Base-by-base conservation (phyloP, 2,888 invertebrate species). In the Orchesellides sinensis region DNA sequence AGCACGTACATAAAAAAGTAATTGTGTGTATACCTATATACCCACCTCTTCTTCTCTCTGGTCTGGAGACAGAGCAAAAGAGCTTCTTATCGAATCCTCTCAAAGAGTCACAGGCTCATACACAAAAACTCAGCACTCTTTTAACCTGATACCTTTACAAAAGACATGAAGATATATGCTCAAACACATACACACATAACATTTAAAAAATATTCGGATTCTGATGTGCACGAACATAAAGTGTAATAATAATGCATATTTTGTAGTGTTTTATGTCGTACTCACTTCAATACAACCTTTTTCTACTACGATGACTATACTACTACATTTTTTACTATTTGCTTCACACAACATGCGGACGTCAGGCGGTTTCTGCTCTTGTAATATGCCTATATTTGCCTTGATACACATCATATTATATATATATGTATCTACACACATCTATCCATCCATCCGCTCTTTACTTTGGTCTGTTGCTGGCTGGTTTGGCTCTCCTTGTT, bases 401-500 rank as follows among this genome's bases (percentile, higher is more conserved):
- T 21, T n/a, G 8, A 21, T 4, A 40, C 27, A 68, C 29, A 14
- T 14, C 12, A 52, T 5, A 59, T 25, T 5, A 59, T 59, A n/a
- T 29, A 52, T 35, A 29, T 52, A 3, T 35, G 8, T 63, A 6
- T 17, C 35, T 69, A 35, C n/a, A 49, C 8, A 23, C 35, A 10
- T 70, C 8, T 54, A 78, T 29, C 78, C 72, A 72, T 72, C 56
- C 78, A 49, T 61, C 56, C 61, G 66, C 65, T 54, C 45, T 40
- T n/a, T n/a, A n/a, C n/a, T n/a, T n/a, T n/a, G n/a, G 70, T 66
- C 80, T 81, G 80, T 73, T 81, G 80, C 80, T 81, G 66, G 25
- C 68, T 80, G 66, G 25, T 35, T 66, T 72, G 35, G 35, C 21
- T 66, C 45, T 59, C 29, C 27, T 32, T 65, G 21, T 63, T 79